phyloP scores from a whole-genome alignment of 2,797 vertebrate species.

The Melanotaenia boesemani region DNA sequence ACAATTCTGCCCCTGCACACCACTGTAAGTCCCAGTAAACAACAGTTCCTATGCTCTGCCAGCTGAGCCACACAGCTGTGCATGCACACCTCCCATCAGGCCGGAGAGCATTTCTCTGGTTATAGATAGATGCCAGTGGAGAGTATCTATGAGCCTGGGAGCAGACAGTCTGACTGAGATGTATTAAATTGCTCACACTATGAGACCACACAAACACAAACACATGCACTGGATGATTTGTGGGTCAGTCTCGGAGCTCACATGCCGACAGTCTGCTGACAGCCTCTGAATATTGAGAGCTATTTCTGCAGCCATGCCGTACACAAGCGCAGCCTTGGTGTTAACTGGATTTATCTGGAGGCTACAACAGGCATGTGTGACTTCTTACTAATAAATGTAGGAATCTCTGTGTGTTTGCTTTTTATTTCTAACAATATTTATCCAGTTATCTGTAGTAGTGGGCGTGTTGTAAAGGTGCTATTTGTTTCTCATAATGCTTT shows the following conservation, averaged over 20 bases:
- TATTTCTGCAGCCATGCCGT: slow-evolving; percentile 12
- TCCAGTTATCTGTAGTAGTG: not conserved
- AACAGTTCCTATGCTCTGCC: slow-evolving; percentile 22
- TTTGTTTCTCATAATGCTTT: no score
- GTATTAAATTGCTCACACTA: slow-evolving; percentile 39
- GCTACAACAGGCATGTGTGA: not conserved
- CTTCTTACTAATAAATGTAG: not conserved
- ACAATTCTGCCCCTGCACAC: slow-evolving; percentile 29
- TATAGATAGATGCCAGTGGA: slow-evolving; percentile 29
- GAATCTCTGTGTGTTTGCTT: not conserved
- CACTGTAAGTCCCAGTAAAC: slow-evolving; percentile 35
- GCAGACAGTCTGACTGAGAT: slow-evolving; percentile 37
- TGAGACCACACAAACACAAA: slow-evolving; percentile 27
- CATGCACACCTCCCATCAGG: slow-evolving; percentile 12
- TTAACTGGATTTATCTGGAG: slow-evolving; percentile 16
- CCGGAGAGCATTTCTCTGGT: slow-evolving; percentile 19
- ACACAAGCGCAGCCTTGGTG: slow-evolving; percentile 5
- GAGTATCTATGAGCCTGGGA: slow-evolving; percentile 25
- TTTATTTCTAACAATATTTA: not conserved
- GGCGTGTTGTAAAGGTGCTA: not conserved
- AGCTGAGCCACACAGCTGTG: slow-evolving; percentile 24
- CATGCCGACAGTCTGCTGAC: slow-evolving; percentile 30
- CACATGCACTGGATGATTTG: slow-evolving; percentile 4
- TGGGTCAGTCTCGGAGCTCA: not conserved
- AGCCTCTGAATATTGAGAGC: slow-evolving; percentile 10